Evolutionary conservation across 1,140 invertebrate species (phyloP).

Genomic region (Penaeus vannamei): DNA sequence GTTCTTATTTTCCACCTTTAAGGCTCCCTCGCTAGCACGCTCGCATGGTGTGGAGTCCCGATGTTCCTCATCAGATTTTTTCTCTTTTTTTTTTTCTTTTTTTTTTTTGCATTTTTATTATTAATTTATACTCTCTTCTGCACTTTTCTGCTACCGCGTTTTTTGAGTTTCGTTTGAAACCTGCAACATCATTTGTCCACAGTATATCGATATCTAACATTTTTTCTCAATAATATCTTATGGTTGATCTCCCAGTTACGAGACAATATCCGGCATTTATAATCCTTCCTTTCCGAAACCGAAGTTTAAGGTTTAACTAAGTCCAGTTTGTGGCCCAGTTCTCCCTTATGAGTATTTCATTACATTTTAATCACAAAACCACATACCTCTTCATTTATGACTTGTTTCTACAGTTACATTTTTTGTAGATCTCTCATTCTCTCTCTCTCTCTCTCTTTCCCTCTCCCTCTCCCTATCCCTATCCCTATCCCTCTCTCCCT

Average conservation of each 20-base stretch:
- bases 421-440: neutral
- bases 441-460: neutral
- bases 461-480: constrained; percentile 20
- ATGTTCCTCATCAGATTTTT: constrained; percentile 57
- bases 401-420: neutral
- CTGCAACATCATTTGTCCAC: constrained; percentile 33
- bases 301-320: no score
- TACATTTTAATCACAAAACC: no score
- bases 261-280: no score
- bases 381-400: no score
- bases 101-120: constrained; percentile 45
- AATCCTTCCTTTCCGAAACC: no score
- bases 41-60: constrained; percentile 65
- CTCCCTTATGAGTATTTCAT: no score
- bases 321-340: no score
- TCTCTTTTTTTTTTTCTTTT: constrained; percentile 45
- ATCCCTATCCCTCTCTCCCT: neutral
- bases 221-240: neutral
- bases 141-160: constrained; percentile 4
- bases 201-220: constrained; percentile 1
- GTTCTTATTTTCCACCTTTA: constrained; percentile 62
- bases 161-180: constrained; percentile 43
- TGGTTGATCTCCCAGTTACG: no score
- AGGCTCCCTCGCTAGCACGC: constrained; percentile 64
- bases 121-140: constrained; percentile 43